phyloP scores from a whole-genome alignment of 2,113 vertebrate species.

The Podarcis muralis region DNA sequence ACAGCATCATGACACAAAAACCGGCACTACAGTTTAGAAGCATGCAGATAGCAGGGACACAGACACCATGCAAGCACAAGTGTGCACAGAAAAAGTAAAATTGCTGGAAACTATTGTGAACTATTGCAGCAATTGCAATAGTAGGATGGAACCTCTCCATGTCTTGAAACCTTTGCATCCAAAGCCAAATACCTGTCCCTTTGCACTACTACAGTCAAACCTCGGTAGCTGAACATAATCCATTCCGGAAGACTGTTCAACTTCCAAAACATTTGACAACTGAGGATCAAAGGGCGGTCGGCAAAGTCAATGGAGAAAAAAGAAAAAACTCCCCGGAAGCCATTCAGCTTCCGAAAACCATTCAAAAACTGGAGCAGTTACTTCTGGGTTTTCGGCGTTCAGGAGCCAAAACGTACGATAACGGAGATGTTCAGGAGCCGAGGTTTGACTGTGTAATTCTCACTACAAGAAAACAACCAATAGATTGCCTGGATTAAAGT shows the following conservation, averaged over 20 bases:
- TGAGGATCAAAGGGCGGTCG: too few relatives aligned
- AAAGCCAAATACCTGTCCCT: not conserved
- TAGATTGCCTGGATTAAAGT: not conserved
- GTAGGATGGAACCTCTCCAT: not conserved
- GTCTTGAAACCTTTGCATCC: not conserved
- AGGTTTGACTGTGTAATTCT: not conserved
- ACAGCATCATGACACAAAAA: slow-evolving; percentile 17
- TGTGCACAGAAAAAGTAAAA: not conserved
- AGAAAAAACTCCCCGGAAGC: too few relatives aligned
- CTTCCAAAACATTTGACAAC: too few relatives aligned
- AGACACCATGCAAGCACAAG: not conserved
- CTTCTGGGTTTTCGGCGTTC: too few relatives aligned
- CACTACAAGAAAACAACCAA: not conserved
- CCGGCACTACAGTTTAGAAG: not conserved
- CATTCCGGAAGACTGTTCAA: too few relatives aligned
- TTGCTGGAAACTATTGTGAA: not conserved
- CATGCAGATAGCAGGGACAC: not conserved
- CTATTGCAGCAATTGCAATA: not conserved
- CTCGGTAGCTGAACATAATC: too few relatives aligned
- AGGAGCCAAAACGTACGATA: too few relatives aligned
- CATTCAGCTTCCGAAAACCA: too few relatives aligned
- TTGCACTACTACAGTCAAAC: not conserved
- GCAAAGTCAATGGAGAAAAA: too few relatives aligned
- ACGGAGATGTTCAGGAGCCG: too few relatives aligned
- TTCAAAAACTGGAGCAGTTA: too few relatives aligned